Base-by-base conservation (phyloP, 2,797 vertebrate species). In the Onychomys arenicola region DNA sequence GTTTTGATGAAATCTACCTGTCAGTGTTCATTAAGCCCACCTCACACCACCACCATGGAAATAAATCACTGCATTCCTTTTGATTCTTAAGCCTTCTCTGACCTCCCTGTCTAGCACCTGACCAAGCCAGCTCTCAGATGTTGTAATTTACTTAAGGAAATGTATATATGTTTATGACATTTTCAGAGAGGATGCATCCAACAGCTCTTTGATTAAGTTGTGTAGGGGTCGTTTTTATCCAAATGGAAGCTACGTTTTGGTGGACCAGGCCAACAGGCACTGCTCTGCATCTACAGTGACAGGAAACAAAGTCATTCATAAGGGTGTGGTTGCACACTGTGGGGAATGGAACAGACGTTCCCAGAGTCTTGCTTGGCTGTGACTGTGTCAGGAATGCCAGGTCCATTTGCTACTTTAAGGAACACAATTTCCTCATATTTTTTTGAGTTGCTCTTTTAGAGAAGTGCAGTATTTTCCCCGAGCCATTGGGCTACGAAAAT, bases 391-490 rank as follows among this genome's bases (percentile, higher is more conserved):
- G 25, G 16, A 76, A 57, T 73, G 9, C n/a, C 11, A 61, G 63
- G 21, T 57, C 34, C 10, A 46, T 34, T 89, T 83, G 43, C 23
- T 75, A 17, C 61, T 81, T 73, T 82, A 94, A 94, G 11, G 46
- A 8, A 78, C 7, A 93, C 49, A 63, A 43, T 73, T 49, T 77
- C 71, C 80, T 95, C 77, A 78, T 89, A 46, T n/a, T 95, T 90
- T 94, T 94, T 57, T 86, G 43, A 89, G 57, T 86, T 93, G 14
- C 77, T 90, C 32, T 61, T 21, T 85, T 32, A 91, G 0, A 86
- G 27, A 93, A 17, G 90, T 80, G 75, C 17, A 94, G 29, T 43
- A 27, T 82, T 97, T 92, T 75, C 63, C n/a, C 46, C 75, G 57
- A 93, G 61, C 19, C 16, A 77, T 52, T 88, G 11, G 27, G 37